Evolutionary conservation across 2,888 invertebrate genomes (phyloP), one percentile per base, ranked within the genome.

Genomic region (Hirtodrosophila trivittata): DNA sequence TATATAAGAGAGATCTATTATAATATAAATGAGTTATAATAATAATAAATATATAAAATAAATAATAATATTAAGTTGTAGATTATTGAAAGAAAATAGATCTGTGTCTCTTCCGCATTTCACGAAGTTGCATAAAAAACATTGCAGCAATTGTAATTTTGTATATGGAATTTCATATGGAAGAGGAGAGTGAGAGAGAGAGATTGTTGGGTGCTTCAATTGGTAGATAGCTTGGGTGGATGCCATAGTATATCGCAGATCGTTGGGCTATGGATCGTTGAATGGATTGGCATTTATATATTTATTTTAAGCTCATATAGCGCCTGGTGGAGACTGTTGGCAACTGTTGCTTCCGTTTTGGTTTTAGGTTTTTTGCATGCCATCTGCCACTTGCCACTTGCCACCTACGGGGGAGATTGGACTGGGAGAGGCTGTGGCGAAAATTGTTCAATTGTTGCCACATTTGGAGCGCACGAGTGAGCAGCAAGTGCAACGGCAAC

Each of bases 41-140:
- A 5, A 21, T 21, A 21, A 28, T 18, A 5, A 41, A 32, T 10
- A 38, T 13, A 18, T 12, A 9, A 30, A 28, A 32, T 30, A 45
- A 9, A 39, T 14, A 12, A 32, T 42, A 1, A 37, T 41, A 51
- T 70, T 55, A 39, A 58, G 25, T 76, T 51, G n/a, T 16, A 33
- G 41, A 35, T 37, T 21, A 21, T 21, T 5, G 2, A 21, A 21
- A 21, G 18, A 21, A 57, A 25, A 14, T 6, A 25, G 54, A 74
- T 60, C 35, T 67, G 54, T 83, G 80, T 68, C 60, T 66, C 58
- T 85, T 77, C 85, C 85, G 71, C 75, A 64, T 81, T 76, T 63
- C 43, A 52, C 51, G 45, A 30, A 25, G 38, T 60, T 78, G 69
- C 78, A 75, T 58, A 66, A 66, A 35, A 54, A 49, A 65, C n/a